phyloP scores from a whole-genome alignment of 2,797 vertebrate genomes.

The Synanceia verrucosa region DNA sequence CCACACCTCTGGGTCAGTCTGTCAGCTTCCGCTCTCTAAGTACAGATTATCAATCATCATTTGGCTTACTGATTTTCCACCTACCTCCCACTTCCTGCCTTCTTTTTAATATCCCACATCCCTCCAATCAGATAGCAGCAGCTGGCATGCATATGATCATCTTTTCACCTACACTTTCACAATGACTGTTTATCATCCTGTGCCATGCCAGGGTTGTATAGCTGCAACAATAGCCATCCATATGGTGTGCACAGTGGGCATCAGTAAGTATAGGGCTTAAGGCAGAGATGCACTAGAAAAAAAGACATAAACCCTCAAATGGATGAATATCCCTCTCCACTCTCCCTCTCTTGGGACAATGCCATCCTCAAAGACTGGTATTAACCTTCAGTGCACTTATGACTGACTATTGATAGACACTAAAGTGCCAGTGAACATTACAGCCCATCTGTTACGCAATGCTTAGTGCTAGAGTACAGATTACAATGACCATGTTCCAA shows the following conservation, averaged over 20 bases:
- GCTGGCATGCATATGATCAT: slow-evolving; percentile 32
- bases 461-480: slow-evolving; percentile 57
- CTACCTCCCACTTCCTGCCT: background rate
- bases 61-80: slow-evolving; percentile 1
- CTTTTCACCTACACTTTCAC: slow-evolving; percentile 18
- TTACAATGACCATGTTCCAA: slow-evolving; percentile 70
- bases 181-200: slow-evolving; percentile 37
- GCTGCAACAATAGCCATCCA: slow-evolving; percentile 32
- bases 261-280: slow-evolving; percentile 37
- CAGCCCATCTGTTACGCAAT: slow-evolving; percentile 72
- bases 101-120: slow-evolving; percentile 2
- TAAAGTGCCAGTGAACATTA: slow-evolving; percentile 68
- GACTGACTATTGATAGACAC: slow-evolving; percentile 63
- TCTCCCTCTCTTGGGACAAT: slow-evolving; percentile 52
- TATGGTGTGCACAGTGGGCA: slow-evolving; percentile 42
- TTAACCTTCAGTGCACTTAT: slow-evolving; percentile 73
- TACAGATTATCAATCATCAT: slow-evolving; percentile 27
- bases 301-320: slow-evolving; percentile 52
- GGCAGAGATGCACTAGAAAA: slow-evolving; percentile 31
- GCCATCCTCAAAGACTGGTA: slow-evolving; percentile 61
- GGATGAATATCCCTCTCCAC: slow-evolving; percentile 51
- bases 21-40: background rate
- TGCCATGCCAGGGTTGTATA: background rate
- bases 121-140: slow-evolving; percentile 23
- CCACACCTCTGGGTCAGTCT: slow-evolving; percentile 25